Evolutionary conservation across 2,888 invertebrate genomes (phyloP), one percentile per base, ranked within the genome.

Genomic region (Mythimna lalbum): DNA sequence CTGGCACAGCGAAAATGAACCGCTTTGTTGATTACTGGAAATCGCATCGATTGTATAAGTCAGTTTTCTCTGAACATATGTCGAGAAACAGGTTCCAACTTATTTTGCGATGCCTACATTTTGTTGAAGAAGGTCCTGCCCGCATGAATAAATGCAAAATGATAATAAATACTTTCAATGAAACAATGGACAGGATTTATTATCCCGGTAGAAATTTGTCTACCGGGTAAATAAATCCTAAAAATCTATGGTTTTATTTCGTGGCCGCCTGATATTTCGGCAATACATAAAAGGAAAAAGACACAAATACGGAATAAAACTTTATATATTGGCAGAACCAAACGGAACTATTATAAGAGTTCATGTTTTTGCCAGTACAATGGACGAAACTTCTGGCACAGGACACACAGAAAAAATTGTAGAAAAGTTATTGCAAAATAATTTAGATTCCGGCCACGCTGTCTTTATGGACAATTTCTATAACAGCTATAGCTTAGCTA

Each of bases 261-360:
- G 87, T 56, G 88, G 87, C 7, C 73, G 85, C 21, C 72, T 87
- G 31, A 78, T 75, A 53, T 83, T 85, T 56, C 65, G 86, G 21
- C 88, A 89, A 76, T 88, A 85, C 55, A 87, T 89, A 23, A 82
- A 86, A 74, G 85, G 81, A 62, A 89, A 90, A 72, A 73, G 82
- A 36, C 87, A 87, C 56, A 89, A 87, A 73, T 86, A 88, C 74
- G 88, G 89, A 3, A 84, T 89, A 27, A 88, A 85, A 77, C 67
- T 90, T 9, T 89, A 73, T 87, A 31, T 88, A 65, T 78, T 91
- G 14, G 85, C 86, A n/a, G 88, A 89, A 82, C 84, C 88, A 19
- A 77, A 86, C 79, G 90, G 90, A 33, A 73, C 86, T 53, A 77
- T 86, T 50, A 69, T 88, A 60, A 86, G 81, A 63, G 71, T 80